Evolutionary conservation across 2,888 invertebrate genomes (phyloP), one percentile per base, ranked within the genome.

Genomic region (Mechanitis mazaeus): DNA sequence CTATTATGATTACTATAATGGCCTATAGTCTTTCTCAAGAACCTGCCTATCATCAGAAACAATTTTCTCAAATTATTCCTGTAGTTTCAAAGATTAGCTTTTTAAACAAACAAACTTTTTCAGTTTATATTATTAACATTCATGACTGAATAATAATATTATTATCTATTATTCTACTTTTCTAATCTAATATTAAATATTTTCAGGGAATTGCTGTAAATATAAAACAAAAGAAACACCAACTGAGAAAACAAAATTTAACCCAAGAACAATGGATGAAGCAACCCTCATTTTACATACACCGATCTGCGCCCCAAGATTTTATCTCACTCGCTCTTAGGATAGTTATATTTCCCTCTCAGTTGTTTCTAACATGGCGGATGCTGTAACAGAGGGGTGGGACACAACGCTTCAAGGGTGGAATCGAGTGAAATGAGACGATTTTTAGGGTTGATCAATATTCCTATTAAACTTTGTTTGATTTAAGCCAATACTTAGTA

Each of bases 361-460:
- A 56, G 68, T 61, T 69, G 20, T 20, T 72, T 72, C 71, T 80
- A 79, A 83, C 69, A 88, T 87, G 86, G 88, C 84, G 87, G 88
- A 87, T 85, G 86, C 84, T 85, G 87, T 71, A 20, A 75, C 71
- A 66, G 71, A 66, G 71, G 69, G 70, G 71, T 74, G 72, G 75
- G 75, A 71, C 72, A 72, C 72, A 70, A 74, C 70, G 69, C 77
- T 81, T 80, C 79, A 74, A 81, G 83, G 82, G 83, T 83, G 81
- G 75, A 70, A 76, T 79, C 73, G 73, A 78, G 77, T 77, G 76
- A 81, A 86, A 83, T 80, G 75, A 77, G 77, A 76, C 74, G 74
- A 75, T 79, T 80, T 84, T 78, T 69, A 77, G 80, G 77, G 71
- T 72, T 70, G 74, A 78, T 78, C 77, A 77, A 79, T 80, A 71